Percentiles rank a stretch among this genome's conserved stretches.
phyloP scores from a whole-genome alignment of 2,888 invertebrate species.

The Gortyna flavago region DNA sequence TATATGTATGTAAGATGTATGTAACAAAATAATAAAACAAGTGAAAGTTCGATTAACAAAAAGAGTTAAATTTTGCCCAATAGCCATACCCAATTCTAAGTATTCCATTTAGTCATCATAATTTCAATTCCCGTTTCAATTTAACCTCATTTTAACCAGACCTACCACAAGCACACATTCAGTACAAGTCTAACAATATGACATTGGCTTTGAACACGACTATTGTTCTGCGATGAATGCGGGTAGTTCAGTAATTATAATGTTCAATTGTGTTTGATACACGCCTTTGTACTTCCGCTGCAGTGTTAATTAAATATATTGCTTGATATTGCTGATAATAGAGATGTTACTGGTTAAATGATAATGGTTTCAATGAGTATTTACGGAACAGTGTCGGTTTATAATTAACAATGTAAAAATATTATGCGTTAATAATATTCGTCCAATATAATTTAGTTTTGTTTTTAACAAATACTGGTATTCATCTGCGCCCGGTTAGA shows the following conservation, averaged over 20 bases:
- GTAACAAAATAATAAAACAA: not conserved
- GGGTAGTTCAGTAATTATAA: slow-evolving; percentile 53
- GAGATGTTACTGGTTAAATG: not conserved
- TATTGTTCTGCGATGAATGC: slow-evolving; percentile 50
- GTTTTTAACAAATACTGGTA: too few species aligned
- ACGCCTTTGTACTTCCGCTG: slow-evolving; percentile 23
- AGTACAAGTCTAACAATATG: slow-evolving; percentile 39
- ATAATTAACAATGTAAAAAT: not conserved
- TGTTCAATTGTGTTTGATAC: slow-evolving; percentile 41
- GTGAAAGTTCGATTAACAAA: not conserved
- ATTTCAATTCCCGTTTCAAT: not conserved
- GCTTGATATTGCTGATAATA: not conserved
- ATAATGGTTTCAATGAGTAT: not conserved
- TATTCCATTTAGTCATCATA: not conserved
- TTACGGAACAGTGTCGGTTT: not conserved
- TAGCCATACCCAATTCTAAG: not conserved
- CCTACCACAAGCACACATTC: slow-evolving; percentile 7
- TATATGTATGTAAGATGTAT: too few species aligned
- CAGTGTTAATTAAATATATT: slow-evolving; percentile 17
- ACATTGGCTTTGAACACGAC: slow-evolving; percentile 30
- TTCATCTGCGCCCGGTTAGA: too few species aligned
- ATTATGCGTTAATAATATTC: too few species aligned
- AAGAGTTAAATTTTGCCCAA: not conserved
- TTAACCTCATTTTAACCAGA: not conserved
- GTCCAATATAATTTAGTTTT: too few species aligned